phyloP scores from a whole-genome alignment of 2,797 vertebrate genomes.

The Psittacula echo region DNA sequence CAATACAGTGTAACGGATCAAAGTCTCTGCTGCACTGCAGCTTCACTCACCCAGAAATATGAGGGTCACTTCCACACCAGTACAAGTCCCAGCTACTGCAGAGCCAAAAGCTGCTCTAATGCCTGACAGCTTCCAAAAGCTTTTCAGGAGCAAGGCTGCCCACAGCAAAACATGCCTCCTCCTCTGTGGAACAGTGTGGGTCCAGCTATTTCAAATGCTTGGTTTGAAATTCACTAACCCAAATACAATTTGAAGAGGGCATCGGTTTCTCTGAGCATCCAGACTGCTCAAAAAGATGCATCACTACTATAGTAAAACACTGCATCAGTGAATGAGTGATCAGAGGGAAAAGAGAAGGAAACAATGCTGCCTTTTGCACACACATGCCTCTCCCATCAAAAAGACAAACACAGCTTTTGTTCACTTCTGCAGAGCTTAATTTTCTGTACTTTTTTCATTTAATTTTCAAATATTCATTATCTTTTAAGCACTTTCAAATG shows the following conservation, averaged over 20 bases:
- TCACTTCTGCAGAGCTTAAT: not conserved
- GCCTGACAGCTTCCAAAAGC: not conserved
- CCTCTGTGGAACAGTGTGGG: not conserved
- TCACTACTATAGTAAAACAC: not conserved
- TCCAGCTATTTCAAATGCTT: not conserved
- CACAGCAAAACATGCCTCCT: not conserved
- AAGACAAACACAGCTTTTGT: not conserved
- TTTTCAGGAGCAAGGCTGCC: not conserved
- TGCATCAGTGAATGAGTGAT: not conserved
- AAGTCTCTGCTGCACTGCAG: slow-evolving; percentile 12
- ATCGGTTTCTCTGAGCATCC: not conserved
- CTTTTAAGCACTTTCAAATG: not conserved
- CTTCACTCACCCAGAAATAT: slow-evolving; percentile 46
- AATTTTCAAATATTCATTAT: not conserved
- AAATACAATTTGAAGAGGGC: not conserved
- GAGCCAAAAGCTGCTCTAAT: slow-evolving; percentile 20
- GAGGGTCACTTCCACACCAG: not conserved
- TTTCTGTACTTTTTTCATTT: not conserved
- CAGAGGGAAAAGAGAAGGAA: not conserved
- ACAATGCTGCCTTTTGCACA: not conserved
- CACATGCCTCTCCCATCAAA: not conserved
- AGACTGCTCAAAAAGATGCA: not conserved
- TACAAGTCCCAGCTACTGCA: not conserved
- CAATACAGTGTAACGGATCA: slow-evolving; percentile 13
- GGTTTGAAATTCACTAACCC: not conserved